phyloP scores from a whole-genome alignment of 2,888 invertebrate species.

The Acheta domesticus region DNA sequence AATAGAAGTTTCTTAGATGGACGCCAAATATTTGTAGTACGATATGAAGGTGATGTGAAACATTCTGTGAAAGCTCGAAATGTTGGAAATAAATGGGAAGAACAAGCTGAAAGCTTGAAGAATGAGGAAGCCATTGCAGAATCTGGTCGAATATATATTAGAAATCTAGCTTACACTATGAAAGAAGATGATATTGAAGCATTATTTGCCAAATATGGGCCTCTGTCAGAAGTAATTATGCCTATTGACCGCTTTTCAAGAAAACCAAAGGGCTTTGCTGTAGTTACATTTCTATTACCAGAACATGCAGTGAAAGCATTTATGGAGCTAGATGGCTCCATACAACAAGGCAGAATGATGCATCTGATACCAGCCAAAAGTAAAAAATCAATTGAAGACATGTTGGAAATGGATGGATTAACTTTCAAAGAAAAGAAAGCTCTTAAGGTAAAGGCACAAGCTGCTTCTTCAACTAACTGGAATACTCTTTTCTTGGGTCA shows the following conservation, averaged over 20 bases:
- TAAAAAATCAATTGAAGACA: constrained; percentile 51
- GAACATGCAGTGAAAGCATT: constrained; percentile 92
- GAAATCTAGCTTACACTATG: constrained; percentile 84
- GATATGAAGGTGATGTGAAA: constrained; percentile 52
- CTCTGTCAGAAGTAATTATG: constrained; percentile 79
- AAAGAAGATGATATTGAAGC: constrained; percentile 80
- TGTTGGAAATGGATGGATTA: constrained; percentile 51
- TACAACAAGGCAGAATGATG: constrained; percentile 87
- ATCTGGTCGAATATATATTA: constrained; percentile 87
- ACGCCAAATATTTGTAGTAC: constrained; percentile 58
- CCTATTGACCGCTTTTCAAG: constrained; percentile 81
- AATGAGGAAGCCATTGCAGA: constrained; percentile 79
- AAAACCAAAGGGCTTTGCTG: constrained; percentile 86
- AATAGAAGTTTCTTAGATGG: constrained; percentile 79
- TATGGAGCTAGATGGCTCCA: constrained; percentile 81
- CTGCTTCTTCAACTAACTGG: constrained; percentile 87
- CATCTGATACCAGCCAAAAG: constrained; percentile 86
- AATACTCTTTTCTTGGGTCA: constrained; percentile 90
- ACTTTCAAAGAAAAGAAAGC: constrained; percentile 82
- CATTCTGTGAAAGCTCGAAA: constrained; percentile 40
- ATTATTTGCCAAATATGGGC: constrained; percentile 82
- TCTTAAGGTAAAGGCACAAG: constrained; percentile 68
- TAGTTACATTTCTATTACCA: constrained; percentile 88
- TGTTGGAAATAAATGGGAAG: constrained; percentile 54
- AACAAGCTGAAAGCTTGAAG: constrained; percentile 60